phyloP scores from a whole-genome alignment of 92 coral and sea anemone species.

The Epizoanthus scotinus region DNA sequence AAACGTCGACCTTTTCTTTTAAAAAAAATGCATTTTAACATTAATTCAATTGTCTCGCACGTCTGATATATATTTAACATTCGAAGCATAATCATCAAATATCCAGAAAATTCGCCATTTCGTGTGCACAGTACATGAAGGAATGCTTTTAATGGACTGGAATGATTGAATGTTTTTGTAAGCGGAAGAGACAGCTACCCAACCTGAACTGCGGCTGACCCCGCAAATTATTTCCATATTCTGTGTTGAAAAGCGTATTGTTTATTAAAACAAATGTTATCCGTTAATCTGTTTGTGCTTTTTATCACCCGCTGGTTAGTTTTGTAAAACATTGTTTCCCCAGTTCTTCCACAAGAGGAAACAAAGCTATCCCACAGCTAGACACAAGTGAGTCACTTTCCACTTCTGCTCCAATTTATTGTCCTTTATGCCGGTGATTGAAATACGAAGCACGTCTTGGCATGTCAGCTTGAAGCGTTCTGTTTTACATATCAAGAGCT shows the following conservation, averaged over 20 bases:
- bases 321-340: background rate
- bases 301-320: background rate
- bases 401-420: background rate
- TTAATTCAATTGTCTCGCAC: no score
- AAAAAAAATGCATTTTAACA: no score
- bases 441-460: background rate
- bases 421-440: background rate
- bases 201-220: no score
- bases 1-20: no score
- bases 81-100: no score
- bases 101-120: no score
- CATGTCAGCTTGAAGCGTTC: no score
- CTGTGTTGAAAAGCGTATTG: background rate
- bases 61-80: no score
- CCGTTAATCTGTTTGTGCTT: background rate
- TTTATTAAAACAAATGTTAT: background rate
- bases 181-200: no score
- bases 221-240: background rate
- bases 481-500: background rate
- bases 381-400: background rate
- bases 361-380: background rate
- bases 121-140: no score
- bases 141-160: no score
- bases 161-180: no score
- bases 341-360: background rate